A percentile compares a stretch with the other conserved stretches of the same genome.
These are phyloP conservation scores for Ylistrum balloti DNA, from an alignment of 1,140 invertebrate genomes.

Conservation along the genomic window DNA sequence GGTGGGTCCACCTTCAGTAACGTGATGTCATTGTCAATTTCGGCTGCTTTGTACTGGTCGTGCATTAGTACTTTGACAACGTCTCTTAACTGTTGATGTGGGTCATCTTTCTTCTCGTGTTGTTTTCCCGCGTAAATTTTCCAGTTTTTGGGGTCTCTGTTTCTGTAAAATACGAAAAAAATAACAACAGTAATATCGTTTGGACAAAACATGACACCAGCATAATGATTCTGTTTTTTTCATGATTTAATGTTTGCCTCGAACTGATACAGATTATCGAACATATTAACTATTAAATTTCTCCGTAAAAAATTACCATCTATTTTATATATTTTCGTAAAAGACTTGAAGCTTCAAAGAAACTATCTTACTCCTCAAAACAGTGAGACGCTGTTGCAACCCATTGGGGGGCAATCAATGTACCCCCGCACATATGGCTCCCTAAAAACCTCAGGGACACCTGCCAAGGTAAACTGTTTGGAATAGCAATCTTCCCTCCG, in stretches of 20 bases:
- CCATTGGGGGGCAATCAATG: constrained; percentile 87
- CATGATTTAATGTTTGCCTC: no score
- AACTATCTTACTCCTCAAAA: constrained; percentile 65
- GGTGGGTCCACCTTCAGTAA: constrained; percentile 83
- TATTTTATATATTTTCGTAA: no score
- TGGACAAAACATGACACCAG: no score
- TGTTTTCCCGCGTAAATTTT: constrained; percentile 84
- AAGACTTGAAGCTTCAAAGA: no score
- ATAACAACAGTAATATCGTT: background rate
- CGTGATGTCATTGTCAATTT: constrained; percentile 86
- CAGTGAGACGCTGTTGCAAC: constrained; percentile 90
- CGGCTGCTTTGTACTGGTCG: constrained; percentile 68
- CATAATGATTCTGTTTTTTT: no score
- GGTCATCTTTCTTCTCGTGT: constrained; percentile 79
- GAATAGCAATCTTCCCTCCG: constrained; percentile 56
- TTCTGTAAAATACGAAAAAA: constrained; percentile 59
- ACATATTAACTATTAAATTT: no score
- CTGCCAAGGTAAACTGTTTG: constrained; percentile 64
- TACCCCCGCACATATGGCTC: constrained; percentile 86
- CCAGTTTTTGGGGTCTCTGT: constrained; percentile 57
- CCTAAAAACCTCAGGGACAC: constrained; percentile 44
- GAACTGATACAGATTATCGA: no score
- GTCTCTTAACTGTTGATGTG: constrained; percentile 60
- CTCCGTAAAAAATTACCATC: no score
- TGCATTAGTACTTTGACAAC: constrained; percentile 66